These are phyloP conservation scores for Nomada hirtipes DNA, from an alignment of 2,888 invertebrate genomes.

Conservation along the genomic window DNA sequence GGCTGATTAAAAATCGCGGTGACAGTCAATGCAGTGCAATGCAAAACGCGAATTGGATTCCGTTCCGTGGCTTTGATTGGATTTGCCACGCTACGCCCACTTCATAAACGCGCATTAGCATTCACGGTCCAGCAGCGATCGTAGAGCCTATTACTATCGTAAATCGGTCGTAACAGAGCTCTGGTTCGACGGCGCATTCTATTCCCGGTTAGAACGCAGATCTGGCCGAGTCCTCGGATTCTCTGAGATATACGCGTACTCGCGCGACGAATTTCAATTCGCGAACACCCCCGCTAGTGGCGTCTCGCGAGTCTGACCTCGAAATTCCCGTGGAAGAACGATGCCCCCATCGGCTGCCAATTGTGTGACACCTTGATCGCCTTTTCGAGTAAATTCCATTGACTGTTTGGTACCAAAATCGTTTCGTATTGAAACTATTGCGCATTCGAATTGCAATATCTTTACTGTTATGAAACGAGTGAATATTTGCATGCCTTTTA, in stretches of 20 bases:
- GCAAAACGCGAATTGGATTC: constrained; percentile 62
- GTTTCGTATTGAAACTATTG: no score
- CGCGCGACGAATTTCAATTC: constrained; percentile 67
- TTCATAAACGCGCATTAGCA: constrained; percentile 73
- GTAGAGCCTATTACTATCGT: constrained; percentile 74
- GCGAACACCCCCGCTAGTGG: constrained; percentile 58
- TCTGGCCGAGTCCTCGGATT: constrained; percentile 35
- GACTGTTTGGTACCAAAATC: neutral
- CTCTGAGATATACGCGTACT: constrained; percentile 18
- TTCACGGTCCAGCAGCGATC: constrained; percentile 65
- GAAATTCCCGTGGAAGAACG: constrained; percentile 40
- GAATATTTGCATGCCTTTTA: no score
- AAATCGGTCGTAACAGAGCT: constrained; percentile 72
- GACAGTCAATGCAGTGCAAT: constrained; percentile 60
- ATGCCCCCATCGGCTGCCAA: constrained; percentile 44
- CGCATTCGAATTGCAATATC: no score
- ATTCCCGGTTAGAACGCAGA: constrained; percentile 55
- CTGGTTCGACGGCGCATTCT: constrained; percentile 39
- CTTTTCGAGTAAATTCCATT: constrained; percentile 1
- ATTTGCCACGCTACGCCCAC: constrained; percentile 78
- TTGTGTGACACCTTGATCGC: constrained; percentile 7
- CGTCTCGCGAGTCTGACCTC: constrained; percentile 43
- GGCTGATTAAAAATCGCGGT: constrained; percentile 4
- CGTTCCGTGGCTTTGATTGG: constrained; percentile 78
- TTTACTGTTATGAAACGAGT: no score